Evolutionary conservation across 1,140 invertebrate species (phyloP), one percentile per base, ranked within the genome.

Genomic region (Meloidogyne hapla): DNA sequence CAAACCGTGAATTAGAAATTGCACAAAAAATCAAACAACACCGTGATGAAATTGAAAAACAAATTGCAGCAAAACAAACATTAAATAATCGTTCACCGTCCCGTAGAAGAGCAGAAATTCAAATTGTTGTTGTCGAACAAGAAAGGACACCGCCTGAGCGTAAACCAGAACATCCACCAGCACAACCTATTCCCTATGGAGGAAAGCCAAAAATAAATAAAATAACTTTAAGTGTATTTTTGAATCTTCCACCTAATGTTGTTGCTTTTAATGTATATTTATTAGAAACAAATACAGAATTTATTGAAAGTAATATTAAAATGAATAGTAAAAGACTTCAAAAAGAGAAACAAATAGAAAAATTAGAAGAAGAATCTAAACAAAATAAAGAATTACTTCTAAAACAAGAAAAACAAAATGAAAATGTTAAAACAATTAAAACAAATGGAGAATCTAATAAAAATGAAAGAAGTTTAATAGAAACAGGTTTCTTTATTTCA

Each of bases 21-120:
- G 65, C n/a, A 8, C 65, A 67, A n/a, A 56, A 56, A 56, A n/a
- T 56, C 1, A 56, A 56, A 8, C 48, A 56, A 21, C 48, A 56
- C 6, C 18, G 48, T n/a, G n/a, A 56, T 56, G 18, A 56, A 56
- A 56, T 45, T 45, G 42, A 45, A 45, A 15, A 12, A 45, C 12
- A 45, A 45, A 45, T n/a, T n/a, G 48, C n/a, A n/a, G 48, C 48
- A 56, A 56, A 56, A 48, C 45, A 48, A 56, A n/a, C 48, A 56
- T n/a, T 18, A 56, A 56, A n/a, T 33, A 33, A 8, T 5, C 48
- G 48, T 56, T 9, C 48, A 6, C 48, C 48, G 0, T 56, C 48
- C n/a, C 48, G 48, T 21, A 56, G n/a, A n/a, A 56, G 48, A 8
- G 48, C 48, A 56, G 48, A 56, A 56, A 56, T 56, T 1, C 48